phyloP scores from a whole-genome alignment of 2,113 vertebrate species.

The Hippocampus zosterae region DNA sequence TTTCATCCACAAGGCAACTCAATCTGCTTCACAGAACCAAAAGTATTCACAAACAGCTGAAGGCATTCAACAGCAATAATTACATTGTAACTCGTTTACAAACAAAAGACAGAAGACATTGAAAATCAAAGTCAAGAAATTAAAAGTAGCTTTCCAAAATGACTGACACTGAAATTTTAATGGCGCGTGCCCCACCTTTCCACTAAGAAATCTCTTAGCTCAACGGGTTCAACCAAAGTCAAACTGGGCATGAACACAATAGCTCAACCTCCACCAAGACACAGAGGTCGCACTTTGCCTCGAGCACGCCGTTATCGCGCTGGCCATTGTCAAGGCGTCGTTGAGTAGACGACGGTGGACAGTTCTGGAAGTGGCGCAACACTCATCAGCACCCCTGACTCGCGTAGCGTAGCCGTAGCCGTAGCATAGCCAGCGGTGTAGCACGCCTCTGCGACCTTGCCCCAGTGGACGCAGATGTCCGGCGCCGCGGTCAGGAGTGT shows the following conservation, averaged over 20 bases:
- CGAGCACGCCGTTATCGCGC: conserved; percentile 41
- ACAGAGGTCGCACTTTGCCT: conserved; percentile 56
- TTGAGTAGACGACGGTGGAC: conserved; percentile 65
- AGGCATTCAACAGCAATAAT: no score
- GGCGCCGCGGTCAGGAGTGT: conserved; percentile 31
- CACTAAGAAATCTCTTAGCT: neutral
- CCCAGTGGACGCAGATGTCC: conserved; percentile 56
- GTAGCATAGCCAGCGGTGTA: conserved; percentile 63
- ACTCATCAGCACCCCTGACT: conserved; percentile 64
- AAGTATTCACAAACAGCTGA: no score
- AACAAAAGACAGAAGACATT: no score
- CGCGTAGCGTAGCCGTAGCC: conserved; percentile 53
- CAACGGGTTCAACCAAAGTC: conserved; percentile 4
- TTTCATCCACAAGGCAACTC: no score
- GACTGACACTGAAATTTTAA: no score
- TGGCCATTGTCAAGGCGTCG: conserved; percentile 59
- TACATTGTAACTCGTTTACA: no score
- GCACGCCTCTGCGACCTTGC: conserved; percentile 63
- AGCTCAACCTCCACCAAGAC: conserved; percentile 48
- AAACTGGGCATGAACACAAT: conserved; percentile 10
- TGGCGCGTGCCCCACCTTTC: neutral
- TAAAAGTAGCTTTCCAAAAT: no score
- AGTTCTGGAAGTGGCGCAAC: conserved; percentile 72
- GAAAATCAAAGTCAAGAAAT: no score
- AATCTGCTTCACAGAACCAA: no score